Percentiles rank a stretch among this genome's conserved stretches.
Conservation (phyloP, 2,888 invertebrate species). For the Tetragonisca angustula region DNA sequence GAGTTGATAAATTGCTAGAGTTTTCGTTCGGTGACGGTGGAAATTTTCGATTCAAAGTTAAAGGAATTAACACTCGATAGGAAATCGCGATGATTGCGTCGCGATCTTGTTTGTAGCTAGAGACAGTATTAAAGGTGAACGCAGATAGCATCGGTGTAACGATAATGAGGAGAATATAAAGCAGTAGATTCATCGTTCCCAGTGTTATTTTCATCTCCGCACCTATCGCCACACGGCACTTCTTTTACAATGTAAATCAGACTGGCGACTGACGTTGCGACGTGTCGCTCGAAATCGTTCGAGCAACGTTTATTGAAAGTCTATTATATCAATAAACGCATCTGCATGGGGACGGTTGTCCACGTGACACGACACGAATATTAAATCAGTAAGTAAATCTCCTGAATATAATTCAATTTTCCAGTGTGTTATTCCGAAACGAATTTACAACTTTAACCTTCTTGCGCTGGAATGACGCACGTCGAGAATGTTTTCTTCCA, state of each 20-base stretch:
- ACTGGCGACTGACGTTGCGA: not conserved
- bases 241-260: slow-evolving; percentile 30
- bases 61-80: not conserved
- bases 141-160: slow-evolving; percentile 26
- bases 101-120: not conserved
- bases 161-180: slow-evolving; percentile 32
- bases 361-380: not conserved
- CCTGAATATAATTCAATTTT: not conserved
- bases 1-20: accelerated
- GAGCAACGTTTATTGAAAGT: not conserved
- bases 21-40: not conserved
- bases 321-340: not conserved
- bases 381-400: too few relatives aligned
- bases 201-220: slow-evolving; percentile 38
- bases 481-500: too few relatives aligned
- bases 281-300: not conserved
- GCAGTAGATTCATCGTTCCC: slow-evolving; percentile 22
- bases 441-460: not conserved
- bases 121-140: slow-evolving; percentile 25
- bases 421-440: not conserved
- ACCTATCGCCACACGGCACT: slow-evolving; percentile 10
- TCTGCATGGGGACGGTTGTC: too few relatives aligned
- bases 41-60: not conserved
- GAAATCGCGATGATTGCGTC: not conserved
- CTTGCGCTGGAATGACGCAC: not conserved